These are phyloP conservation scores for Chauna torquata DNA, from an alignment of 2,113 vertebrate genomes.

Conservation along the genomic window DNA sequence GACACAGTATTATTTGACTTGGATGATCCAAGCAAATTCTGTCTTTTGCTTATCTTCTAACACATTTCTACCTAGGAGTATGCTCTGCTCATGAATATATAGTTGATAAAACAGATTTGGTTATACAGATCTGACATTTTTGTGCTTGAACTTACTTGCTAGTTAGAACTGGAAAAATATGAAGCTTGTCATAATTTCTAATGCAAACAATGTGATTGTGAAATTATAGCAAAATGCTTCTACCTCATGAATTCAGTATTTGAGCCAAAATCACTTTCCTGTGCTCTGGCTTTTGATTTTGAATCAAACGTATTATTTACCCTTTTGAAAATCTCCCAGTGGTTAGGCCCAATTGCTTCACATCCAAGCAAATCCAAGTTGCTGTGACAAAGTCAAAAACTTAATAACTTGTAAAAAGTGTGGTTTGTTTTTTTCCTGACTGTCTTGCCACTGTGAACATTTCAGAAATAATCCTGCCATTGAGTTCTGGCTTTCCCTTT, in stretches of 20 bases:
- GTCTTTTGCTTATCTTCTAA: not conserved
- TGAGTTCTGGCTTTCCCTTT: not conserved
- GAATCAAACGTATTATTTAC: not conserved
- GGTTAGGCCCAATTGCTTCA: not conserved
- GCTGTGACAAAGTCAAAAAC: not conserved
- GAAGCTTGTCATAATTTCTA: not conserved
- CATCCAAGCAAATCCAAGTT: not conserved
- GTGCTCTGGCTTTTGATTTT: not conserved
- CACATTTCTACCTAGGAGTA: not conserved
- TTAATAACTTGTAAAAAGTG: not conserved
- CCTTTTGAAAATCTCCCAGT: not conserved
- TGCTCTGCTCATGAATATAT: not conserved
- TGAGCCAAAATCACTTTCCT: not conserved
- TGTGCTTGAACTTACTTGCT: not conserved
- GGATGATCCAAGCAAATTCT: not conserved
- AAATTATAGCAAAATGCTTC: not conserved
- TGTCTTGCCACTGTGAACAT: not conserved
- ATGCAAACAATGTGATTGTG: not conserved
- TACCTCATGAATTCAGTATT: not conserved
- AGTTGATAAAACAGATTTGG: not conserved
- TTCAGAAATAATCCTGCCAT: not conserved
- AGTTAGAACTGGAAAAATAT: not conserved
- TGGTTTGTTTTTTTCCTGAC: not conserved
- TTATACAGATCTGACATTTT: not conserved
- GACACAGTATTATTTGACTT: not conserved